phyloP scores from a whole-genome alignment of 2,113 vertebrate genomes.

The Sinocyclocheilus maitianheensis region DNA sequence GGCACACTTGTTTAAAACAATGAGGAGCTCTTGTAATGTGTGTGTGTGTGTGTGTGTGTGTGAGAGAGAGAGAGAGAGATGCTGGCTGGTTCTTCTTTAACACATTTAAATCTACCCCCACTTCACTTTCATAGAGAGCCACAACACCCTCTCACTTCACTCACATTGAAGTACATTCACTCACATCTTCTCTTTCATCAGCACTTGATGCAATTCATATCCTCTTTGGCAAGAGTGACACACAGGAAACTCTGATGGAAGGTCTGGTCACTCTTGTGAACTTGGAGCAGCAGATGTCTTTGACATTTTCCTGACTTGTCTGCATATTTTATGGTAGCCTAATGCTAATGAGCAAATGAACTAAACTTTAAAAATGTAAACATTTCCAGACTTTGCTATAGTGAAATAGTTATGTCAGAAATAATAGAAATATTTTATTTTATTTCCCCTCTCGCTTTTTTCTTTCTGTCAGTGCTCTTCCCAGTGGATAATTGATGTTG shows the following conservation, averaged over 20 bases:
- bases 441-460: background rate
- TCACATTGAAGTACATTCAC: slow-evolving; percentile 13
- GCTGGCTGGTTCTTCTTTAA: slow-evolving; percentile 60
- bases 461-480: background rate
- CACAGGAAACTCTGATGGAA: background rate
- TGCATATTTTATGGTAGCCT: background rate
- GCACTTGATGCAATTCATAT: slow-evolving; percentile 8
- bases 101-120: slow-evolving; percentile 74
- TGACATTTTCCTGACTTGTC: background rate
- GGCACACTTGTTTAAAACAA: slow-evolving; percentile 53
- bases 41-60: background rate
- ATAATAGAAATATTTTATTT: background rate
- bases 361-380: background rate
- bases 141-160: slow-evolving; percentile 45
- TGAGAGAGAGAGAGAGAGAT: too few relatives aligned
- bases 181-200: slow-evolving; percentile 13
- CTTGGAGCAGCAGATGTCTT: background rate
- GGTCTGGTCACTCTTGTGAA: background rate
- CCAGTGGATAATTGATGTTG: background rate
- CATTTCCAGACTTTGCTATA: background rate
- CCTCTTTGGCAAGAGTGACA: slow-evolving; percentile 29
- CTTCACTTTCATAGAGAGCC: slow-evolving; percentile 71
- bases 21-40: slow-evolving; percentile 13
- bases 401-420: background rate
- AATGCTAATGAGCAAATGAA: background rate